Percentiles rank a stretch among this genome's conserved stretches.
Evolutionary conservation across 2,797 vertebrate species (phyloP).

Genomic region (Leptoclinus maculatus): DNA sequence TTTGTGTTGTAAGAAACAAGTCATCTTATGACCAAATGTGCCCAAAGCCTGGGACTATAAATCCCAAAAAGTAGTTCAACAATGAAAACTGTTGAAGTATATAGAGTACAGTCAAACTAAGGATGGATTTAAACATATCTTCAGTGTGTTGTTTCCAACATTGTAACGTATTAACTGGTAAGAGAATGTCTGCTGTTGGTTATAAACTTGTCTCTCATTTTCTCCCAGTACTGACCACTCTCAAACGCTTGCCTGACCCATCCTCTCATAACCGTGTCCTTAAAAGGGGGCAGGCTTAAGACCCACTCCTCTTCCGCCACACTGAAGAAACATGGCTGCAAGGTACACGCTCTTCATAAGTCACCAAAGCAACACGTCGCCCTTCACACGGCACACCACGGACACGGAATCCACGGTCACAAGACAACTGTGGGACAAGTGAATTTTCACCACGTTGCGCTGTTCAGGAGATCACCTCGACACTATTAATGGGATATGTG

Average conservation of each 20-base stretch:
- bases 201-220: background rate
- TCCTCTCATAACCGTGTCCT: constrained; percentile 30
- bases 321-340: constrained; percentile 33
- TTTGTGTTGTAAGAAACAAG: constrained; percentile 46
- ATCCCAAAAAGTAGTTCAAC: constrained; percentile 2
- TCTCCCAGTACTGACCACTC: too few relatives aligned
- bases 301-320: constrained; percentile 17
- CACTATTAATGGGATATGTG: constrained; percentile 5
- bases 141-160: constrained; percentile 7
- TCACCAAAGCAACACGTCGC: constrained; percentile 36
- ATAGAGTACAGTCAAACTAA: background rate
- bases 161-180: constrained; percentile 1
- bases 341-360: constrained; percentile 33
- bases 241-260: too few relatives aligned
- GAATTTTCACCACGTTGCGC: background rate
- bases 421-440: too few relatives aligned
- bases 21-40: constrained; percentile 50
- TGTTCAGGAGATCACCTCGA: constrained; percentile 23
- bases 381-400: constrained; percentile 39
- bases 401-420: constrained; percentile 43
- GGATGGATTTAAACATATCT: constrained; percentile 2
- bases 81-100: constrained; percentile 3
- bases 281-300: constrained; percentile 28
- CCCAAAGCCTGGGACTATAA: constrained; percentile 31
- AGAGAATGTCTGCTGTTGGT: constrained; percentile 1